Conservation (phyloP, 2,888 invertebrate species). For the Stenodera caucasica region DNA sequence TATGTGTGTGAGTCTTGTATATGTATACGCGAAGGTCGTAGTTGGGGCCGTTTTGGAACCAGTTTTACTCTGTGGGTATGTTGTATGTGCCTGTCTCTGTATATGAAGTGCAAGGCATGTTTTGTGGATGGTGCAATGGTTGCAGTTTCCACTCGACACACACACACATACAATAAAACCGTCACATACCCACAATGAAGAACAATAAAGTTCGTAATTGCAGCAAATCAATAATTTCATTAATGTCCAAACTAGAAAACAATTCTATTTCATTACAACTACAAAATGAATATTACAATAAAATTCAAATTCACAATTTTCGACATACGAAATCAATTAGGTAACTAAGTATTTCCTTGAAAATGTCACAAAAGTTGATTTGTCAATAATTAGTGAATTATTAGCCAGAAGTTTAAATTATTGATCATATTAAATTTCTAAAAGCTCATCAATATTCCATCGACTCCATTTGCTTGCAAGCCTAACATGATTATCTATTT, state of each 20-base stretch:
- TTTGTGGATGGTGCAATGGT: not conserved
- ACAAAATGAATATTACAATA: not conserved
- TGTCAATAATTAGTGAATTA: not conserved
- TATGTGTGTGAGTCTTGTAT: constrained; percentile 16
- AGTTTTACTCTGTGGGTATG: constrained; percentile 22
- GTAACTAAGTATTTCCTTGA: too few relatives aligned
- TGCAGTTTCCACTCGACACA: not conserved
- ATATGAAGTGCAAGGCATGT: constrained; percentile 2
- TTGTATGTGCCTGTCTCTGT: not conserved
- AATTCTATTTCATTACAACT: too few relatives aligned
- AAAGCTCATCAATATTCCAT: constrained; percentile 1
- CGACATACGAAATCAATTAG: not conserved
- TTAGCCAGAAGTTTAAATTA: not conserved
- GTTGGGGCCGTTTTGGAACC: constrained; percentile 35
- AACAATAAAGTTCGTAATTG: not conserved
- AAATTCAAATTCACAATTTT: not conserved
- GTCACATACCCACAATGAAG: not conserved
- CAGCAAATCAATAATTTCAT: not conserved
- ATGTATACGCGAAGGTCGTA: constrained; percentile 32
- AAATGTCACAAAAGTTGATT: not conserved
- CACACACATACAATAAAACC: not conserved
- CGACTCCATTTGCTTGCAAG: not conserved
- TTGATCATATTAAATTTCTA: not conserved
- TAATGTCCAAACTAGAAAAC: not conserved
- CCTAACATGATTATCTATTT: constrained; percentile 1